Base-by-base conservation (phyloP, 2,888 invertebrate genomes). In the Dasypogon diadema region DNA sequence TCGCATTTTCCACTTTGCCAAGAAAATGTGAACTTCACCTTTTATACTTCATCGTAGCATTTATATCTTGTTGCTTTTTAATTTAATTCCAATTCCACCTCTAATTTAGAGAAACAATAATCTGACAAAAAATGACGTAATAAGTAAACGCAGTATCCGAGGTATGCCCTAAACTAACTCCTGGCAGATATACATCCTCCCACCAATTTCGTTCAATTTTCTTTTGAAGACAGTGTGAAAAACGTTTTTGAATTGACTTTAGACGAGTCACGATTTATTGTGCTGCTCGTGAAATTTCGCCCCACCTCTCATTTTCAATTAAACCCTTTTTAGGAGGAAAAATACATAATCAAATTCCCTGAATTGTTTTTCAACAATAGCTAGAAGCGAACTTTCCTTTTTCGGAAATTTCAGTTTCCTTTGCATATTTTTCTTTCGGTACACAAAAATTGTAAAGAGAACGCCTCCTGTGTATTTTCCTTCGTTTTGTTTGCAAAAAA, bases 271-370 rank as follows among this genome's bases (percentile, higher is more conserved):
- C 16, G 60, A 60, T 60, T 60, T 60, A 58, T 60, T 60, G 37
- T 60, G 37, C 37, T 60, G 26, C 26, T 30, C 37, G 60, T 16
- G 16, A 37, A 37, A 37, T 60, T 34, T 60, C 60, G 30, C 16
- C 60, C 37, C 60, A 37, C 60, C 12, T 42, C 42, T 42, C 2
- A 26, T 14, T 37, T 60, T 60, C 60, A 60, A 60, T 60, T 60
- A 60, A 60, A 60, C 60, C 60, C 60, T 60, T 60, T 60, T 60
- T 60, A 60, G 60, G 37, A 60, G 37, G 37, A 37, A 60, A 60
- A 58, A 60, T 37, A 18, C 18, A 26, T 60, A 60, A 60, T 60
- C 60, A 60, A 60, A 60, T 60, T 60, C 37, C 37, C 37, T 60
- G 37, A 60, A 60, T 60, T 60, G 60, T 34, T 60, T 60, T 60